Conservation (phyloP, 2,797 vertebrate genomes). For the Acanthurus tractus region DNA sequence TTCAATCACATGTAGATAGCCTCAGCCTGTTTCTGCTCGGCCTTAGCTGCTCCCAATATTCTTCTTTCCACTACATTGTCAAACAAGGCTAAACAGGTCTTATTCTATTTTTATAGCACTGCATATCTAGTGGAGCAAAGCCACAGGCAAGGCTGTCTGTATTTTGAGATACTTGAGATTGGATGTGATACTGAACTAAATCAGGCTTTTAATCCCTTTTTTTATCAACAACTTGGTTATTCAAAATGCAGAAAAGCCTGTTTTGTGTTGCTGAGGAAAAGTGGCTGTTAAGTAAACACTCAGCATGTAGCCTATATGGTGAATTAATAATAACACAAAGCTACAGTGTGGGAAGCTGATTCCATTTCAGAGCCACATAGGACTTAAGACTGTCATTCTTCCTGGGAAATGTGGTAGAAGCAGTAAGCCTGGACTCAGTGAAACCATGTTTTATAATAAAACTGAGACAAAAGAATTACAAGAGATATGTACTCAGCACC, state of each 20-base stretch:
- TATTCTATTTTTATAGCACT: conserved; percentile 43
- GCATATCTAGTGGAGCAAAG: conserved; percentile 43
- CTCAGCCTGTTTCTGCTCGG: conserved; percentile 38
- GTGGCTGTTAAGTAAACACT: conserved; percentile 21
- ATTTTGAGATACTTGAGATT: conserved; percentile 43
- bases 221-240: conserved; percentile 44
- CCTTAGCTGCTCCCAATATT: conserved; percentile 56
- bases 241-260: conserved; percentile 27
- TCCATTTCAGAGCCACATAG: conserved; percentile 49
- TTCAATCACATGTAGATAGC: conserved; percentile 63
- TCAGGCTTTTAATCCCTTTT: conserved; percentile 49
- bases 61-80: conserved; percentile 34
- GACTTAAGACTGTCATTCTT: conserved; percentile 52
- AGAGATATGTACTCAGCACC: conserved; percentile 28
- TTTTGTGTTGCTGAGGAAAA: conserved; percentile 50
- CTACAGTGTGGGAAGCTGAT: conserved; percentile 43
- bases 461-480: conserved; percentile 39
- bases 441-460: conserved; percentile 57
- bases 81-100: conserved; percentile 52
- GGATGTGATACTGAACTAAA: conserved; percentile 49
- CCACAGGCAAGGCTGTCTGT: conserved; percentile 26
- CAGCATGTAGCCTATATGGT: conserved; percentile 16
- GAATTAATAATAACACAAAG: conserved; percentile 48
- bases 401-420: conserved; percentile 34
- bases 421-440: conserved; percentile 32